phyloP scores from a whole-genome alignment of 2,113 vertebrate species.

The Neogobius melanostomus region DNA sequence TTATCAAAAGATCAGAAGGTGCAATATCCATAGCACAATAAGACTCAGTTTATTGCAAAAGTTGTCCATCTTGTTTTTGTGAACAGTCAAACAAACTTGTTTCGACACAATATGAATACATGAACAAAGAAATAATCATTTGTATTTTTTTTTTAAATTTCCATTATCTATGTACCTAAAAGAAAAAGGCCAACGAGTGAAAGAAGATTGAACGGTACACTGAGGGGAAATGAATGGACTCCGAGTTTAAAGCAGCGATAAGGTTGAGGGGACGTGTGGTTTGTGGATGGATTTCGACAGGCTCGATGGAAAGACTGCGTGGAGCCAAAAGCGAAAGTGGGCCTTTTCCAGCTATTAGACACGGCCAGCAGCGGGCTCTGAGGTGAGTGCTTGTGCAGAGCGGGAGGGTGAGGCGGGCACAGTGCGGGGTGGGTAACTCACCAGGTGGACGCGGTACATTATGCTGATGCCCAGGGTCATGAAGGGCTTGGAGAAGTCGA shows the following conservation, averaged over 20 bases:
- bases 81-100: too few relatives aligned
- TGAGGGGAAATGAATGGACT: conserved; percentile 6
- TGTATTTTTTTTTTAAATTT: too few relatives aligned
- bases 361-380: conserved; percentile 25
- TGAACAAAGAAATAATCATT: too few relatives aligned
- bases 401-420: background rate
- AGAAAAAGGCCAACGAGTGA: background rate
- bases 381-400: conserved; percentile 10
- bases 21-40: background rate
- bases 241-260: conserved; percentile 20
- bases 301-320: conserved; percentile 16
- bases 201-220: background rate
- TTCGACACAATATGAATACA: too few relatives aligned
- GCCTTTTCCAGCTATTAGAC: conserved; percentile 49
- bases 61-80: too few relatives aligned
- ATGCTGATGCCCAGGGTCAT: conserved; percentile 99
- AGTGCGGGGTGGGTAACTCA: conserved; percentile 72
- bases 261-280: conserved; percentile 16
- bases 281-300: conserved; percentile 35
- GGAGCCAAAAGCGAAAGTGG: conserved; percentile 19
- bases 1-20: background rate
- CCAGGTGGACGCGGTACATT: conserved; percentile 96
- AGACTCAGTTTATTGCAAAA: too few relatives aligned
- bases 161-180: too few relatives aligned
- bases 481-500: conserved; percentile 98